Conservation (phyloP, 2,113 vertebrate species). For the Grus americana region DNA sequence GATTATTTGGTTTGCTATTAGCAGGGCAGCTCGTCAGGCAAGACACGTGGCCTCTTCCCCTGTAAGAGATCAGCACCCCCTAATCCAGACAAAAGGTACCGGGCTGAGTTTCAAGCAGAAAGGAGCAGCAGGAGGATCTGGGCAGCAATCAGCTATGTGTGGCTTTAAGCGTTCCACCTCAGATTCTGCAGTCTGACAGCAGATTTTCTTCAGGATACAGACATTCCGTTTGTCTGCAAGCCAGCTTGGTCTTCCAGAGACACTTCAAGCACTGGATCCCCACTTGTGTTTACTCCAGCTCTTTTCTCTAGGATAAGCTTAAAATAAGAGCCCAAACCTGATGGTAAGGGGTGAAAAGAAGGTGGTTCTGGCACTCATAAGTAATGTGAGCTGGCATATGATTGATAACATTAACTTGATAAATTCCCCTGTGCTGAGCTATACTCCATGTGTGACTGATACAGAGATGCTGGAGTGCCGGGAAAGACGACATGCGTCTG, state of each 20-base stretch:
- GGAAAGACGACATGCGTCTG: neutral
- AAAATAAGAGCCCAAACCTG: neutral
- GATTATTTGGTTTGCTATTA: neutral
- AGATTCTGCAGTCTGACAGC: neutral
- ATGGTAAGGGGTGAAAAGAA: neutral
- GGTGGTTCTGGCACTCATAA: neutral
- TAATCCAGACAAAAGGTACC: neutral
- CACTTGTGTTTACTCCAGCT: neutral
- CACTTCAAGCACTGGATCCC: neutral
- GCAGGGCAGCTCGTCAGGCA: neutral
- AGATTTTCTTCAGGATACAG: neutral
- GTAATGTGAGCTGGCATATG: neutral
- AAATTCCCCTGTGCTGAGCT: constrained; percentile 8
- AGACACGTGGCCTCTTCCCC: neutral
- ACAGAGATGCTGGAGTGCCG: neutral
- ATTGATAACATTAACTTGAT: constrained; percentile 9
- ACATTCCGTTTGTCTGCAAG: neutral
- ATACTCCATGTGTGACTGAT: neutral
- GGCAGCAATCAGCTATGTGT: neutral
- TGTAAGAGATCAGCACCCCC: neutral
- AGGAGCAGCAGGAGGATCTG: neutral
- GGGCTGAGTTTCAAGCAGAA: neutral
- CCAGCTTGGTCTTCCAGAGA: neutral
- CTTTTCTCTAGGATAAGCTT: neutral
- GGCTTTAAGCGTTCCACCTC: neutral